Evolutionary conservation across 35 echinoderm and acorn worm genomes (phyloP).

Genomic region (Nesometra sesokonis): DNA sequence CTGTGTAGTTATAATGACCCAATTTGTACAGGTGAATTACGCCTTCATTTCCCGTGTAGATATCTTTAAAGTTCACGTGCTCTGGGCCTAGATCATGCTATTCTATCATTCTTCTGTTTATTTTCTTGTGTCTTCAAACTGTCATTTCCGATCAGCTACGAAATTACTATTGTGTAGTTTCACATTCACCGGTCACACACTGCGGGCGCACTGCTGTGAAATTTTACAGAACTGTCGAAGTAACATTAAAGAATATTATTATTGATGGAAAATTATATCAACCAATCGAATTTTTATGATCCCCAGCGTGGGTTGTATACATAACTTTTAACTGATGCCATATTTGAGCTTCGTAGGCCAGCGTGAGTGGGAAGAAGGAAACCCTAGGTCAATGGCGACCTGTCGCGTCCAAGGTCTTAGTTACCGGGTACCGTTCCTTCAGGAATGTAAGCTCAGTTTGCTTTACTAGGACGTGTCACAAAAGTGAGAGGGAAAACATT

Average conservation of each 20-base stretch:
- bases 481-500: not conserved
- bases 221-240: not conserved
- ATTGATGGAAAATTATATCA: conserved; percentile 1
- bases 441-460: not conserved
- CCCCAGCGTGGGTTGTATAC: not conserved
- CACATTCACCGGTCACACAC: not conserved
- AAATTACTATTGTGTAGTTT: not conserved
- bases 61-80: not conserved
- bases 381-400: not conserved
- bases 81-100: not conserved
- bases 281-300: not conserved
- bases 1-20: not conserved
- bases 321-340: not conserved
- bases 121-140: not conserved
- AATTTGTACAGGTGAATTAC: not conserved
- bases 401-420: not conserved
- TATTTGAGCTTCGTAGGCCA: not conserved
- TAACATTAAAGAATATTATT: not conserved
- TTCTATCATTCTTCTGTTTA: not conserved
- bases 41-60: not conserved
- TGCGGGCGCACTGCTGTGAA: not conserved
- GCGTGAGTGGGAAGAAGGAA: not conserved
- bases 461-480: not conserved
- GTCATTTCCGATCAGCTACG: not conserved
- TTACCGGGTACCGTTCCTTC: not conserved